Evolutionary conservation across 2,888 invertebrate genomes (phyloP), one percentile per base, ranked within the genome.

Genomic region (Gasteruption jaculator): DNA sequence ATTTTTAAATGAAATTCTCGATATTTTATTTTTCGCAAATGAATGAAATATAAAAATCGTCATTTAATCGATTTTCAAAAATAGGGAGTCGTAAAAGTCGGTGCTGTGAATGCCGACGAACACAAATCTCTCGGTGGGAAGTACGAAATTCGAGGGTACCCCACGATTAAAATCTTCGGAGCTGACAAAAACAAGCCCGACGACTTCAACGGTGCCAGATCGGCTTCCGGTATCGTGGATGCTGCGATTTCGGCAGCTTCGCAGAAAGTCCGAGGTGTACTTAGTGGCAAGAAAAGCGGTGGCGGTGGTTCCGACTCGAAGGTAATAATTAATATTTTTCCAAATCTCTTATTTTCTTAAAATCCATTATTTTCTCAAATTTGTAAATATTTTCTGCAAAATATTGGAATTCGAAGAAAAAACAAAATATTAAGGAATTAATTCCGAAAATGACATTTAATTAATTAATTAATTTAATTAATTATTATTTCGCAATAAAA

Each of bases 81-180:
- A 14, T 63, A 89, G 84, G 96, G 97, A 44, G 77, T 95, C 10
- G 85, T 87, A 0, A 95, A 93, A 79, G 87, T 99, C 4, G 99
- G 94, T 34, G 91, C 91, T 5, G 83, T 99, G 0, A 86, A 99
- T 75, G 91, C 90, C 27, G 94, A 96, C 66, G 82, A 89, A 34
- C 86, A 96, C 63, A 84, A 87, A 60, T 81, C 85, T 4, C 72
- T 96, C 1, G 86, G 85, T 21, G 78, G 81, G 1, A 82, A 85
- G 58, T 97, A 82, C 73, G 84, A 83, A 27, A 85, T 99, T 22
- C 74, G 79, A 53, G 95, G 97, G 35, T 99, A 95, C 71, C 99
- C 99, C 3, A 93, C 96, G 0, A 85, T 99, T 48, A 99, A 97
- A 72, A 83, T 99, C 31, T 96, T 99, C 71, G 88, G 86, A 0